A percentile compares a stretch with the other conserved stretches of the same genome.
These are phyloP conservation scores for Drosophila fungiperda DNA, from an alignment of 2,888 invertebrate species.

Conservation along the genomic window DNA sequence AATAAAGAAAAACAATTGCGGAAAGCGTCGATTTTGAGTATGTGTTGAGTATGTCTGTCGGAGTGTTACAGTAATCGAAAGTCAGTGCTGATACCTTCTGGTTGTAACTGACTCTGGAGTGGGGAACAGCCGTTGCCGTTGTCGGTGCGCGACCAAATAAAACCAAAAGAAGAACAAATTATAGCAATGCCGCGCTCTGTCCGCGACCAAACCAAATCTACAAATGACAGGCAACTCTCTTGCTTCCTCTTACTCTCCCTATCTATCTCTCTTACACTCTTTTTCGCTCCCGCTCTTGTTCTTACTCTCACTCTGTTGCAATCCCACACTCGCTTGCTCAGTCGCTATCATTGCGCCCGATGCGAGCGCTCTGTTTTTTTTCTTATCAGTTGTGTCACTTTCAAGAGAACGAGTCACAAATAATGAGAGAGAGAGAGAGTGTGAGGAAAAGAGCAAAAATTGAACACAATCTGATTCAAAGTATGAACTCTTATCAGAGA, in stretches of 20 bases:
- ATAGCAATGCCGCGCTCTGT: slow-evolving; percentile 7
- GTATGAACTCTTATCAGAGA: slow-evolving; percentile 62
- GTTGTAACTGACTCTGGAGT: slow-evolving; percentile 17
- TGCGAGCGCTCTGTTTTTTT: background rate
- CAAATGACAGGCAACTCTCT: slow-evolving; percentile 29
- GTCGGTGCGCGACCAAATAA: slow-evolving; percentile 52
- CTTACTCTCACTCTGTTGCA: slow-evolving; percentile 2
- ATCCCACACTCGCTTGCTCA: slow-evolving; percentile 4
- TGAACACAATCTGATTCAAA: slow-evolving; percentile 50
- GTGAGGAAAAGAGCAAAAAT: slow-evolving; percentile 14
- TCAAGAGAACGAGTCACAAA: slow-evolving; percentile 2
- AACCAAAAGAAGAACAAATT: slow-evolving; percentile 28
- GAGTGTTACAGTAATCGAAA: slow-evolving; percentile 22
- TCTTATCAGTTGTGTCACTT: slow-evolving; percentile 49
- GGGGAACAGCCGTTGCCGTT: slow-evolving; percentile 54
- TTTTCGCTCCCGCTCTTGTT: background rate
- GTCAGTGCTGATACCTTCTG: slow-evolving; percentile 3
- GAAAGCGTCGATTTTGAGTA: background rate
- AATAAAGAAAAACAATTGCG: background rate
- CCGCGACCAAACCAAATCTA: slow-evolving; percentile 34
- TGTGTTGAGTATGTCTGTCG: background rate
- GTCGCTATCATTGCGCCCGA: background rate
- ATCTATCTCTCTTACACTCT: slow-evolving; percentile 3
- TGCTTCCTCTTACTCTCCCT: slow-evolving; percentile 5
- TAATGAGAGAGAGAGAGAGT: background rate